Evolutionary conservation across 2,888 invertebrate genomes (phyloP), one percentile per base, ranked within the genome.

Genomic region (Eilema sororculum): DNA sequence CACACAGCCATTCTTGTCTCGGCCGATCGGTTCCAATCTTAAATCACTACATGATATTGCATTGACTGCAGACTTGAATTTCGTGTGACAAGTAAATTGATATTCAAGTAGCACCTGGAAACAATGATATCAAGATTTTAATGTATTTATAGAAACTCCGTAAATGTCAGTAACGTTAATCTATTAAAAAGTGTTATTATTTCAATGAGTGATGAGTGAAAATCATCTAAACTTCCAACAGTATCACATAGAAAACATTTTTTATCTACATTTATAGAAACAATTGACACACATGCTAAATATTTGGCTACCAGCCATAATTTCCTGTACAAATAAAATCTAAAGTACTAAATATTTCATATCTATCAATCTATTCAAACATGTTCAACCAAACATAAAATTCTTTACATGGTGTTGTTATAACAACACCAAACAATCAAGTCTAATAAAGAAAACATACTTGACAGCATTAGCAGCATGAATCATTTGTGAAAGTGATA

Each of bases 71-170:
- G 97, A 97, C 90, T 99, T 99, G 93, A 99, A 99, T 91, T 98
- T 99, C 25, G 96, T 95, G 94, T 99, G 98, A 84, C 96, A 96
- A 89, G 99, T 99, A 95, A 99, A 99, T 92, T 99, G 99, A 84
- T 97, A 97, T 93, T 99, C 99, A 76, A 99, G 94, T 71, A 99
- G 95, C 87, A 97, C 96, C 98, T 99, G 93, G 10, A 95, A 92
- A 82, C 73, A 65, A 65, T 67, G 20, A 67, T 25, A 72, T 28
- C 46, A 16, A 30, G 3, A 20, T 52, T 52, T 52, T n/a, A n/a
- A 20, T 52, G n/a, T 2, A 1, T 5, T 46, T n/a, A n/a, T n/a
- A n/a, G n/a, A n/a, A n/a, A n/a, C n/a, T n/a, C n/a, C n/a, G n/a
- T n/a, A n/a, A n/a, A n/a, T n/a, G n/a, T n/a, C n/a, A n/a, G n/a